Percentiles rank a stretch among this genome's conserved stretches.
Evolutionary conservation across 1,140 invertebrate genomes (phyloP).

Genomic region (Calosoma granatense): DNA sequence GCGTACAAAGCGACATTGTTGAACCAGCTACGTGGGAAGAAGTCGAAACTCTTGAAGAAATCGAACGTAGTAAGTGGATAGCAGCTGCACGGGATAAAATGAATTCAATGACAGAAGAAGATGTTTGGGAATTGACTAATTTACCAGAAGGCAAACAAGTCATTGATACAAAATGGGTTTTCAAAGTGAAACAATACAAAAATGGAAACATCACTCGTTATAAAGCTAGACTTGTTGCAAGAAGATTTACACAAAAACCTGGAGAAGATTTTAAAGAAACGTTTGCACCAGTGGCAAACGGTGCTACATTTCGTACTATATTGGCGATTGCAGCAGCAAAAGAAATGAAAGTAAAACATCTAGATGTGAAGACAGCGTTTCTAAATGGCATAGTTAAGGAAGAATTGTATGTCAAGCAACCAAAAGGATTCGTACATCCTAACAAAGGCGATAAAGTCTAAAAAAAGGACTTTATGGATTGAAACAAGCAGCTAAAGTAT

Average conservation of each 20-base stretch:
- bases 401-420: slow-evolving; percentile 34
- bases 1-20: too few relatives aligned
- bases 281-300: too few relatives aligned
- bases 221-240: slow-evolving; percentile 32
- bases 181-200: slow-evolving; percentile 17
- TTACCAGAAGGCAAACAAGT: slow-evolving; percentile 16
- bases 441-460: slow-evolving; percentile 18
- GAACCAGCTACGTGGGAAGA: too few relatives aligned
- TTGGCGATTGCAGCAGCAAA: slow-evolving; percentile 29
- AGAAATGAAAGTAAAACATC: slow-evolving; percentile 27
- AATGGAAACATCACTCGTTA: slow-evolving; percentile 18
- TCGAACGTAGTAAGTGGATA: too few relatives aligned
- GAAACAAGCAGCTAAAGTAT: slow-evolving; percentile 27
- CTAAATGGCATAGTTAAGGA: slow-evolving; percentile 34
- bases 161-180: slow-evolving; percentile 29
- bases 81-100: too few relatives aligned
- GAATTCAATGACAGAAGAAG: too few relatives aligned
- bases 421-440: slow-evolving; percentile 23
- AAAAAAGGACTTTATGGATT: slow-evolving; percentile 29
- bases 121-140: too few relatives aligned
- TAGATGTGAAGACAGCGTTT: slow-evolving; percentile 36
- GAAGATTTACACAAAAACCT: slow-evolving; percentile 30
- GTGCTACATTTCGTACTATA: slow-evolving; percentile 30
- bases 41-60: too few relatives aligned
- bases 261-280: slow-evolving; percentile 32